Percentiles rank a stretch among this genome's conserved stretches.
These are phyloP conservation scores for Rosalia funebris DNA, from an alignment of 2,888 invertebrate species.

Conservation along the genomic window DNA sequence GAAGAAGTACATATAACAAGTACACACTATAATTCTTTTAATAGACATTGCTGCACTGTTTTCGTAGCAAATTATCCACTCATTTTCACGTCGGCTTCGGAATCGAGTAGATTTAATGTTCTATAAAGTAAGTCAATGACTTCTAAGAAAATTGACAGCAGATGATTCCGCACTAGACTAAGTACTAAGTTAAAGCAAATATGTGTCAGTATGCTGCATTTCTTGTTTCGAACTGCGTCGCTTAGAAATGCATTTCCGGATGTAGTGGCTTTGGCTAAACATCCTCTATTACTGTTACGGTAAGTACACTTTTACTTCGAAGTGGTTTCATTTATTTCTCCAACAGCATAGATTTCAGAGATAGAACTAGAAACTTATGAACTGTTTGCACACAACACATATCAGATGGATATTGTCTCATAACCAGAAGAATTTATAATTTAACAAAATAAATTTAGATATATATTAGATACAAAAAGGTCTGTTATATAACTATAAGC, in stretches of 20 bases:
- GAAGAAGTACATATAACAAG: background rate
- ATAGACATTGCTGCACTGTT: slow-evolving; percentile 22
- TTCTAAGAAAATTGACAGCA: slow-evolving; percentile 51
- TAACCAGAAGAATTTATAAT: too few species aligned
- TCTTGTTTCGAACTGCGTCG: slow-evolving; percentile 47
- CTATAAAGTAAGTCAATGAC: slow-evolving; percentile 56
- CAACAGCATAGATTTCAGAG: too few species aligned
- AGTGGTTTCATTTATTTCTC: background rate
- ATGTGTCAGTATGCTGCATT: slow-evolving; percentile 60
- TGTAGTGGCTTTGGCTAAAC: slow-evolving; percentile 8
- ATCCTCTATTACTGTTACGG: background rate
- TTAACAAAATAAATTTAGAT: too few species aligned
- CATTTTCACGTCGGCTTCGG: slow-evolving; percentile 26
- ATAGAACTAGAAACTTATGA: too few species aligned
- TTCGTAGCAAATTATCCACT: slow-evolving; percentile 11
- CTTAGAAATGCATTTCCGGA: slow-evolving; percentile 54
- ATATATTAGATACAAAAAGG: too few species aligned
- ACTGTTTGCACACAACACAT: too few species aligned
- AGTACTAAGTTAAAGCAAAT: slow-evolving; percentile 52
- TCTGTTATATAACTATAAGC: too few species aligned
- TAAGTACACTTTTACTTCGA: slow-evolving; percentile 1
- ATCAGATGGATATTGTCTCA: too few species aligned
- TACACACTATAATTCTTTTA: slow-evolving; percentile 14
- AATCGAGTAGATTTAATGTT: slow-evolving; percentile 32
- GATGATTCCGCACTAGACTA: slow-evolving; percentile 30